Evolutionary conservation across 1,140 invertebrate species (phyloP), one percentile per base, ranked within the genome.

Genomic region (Diorhabda elongata): DNA sequence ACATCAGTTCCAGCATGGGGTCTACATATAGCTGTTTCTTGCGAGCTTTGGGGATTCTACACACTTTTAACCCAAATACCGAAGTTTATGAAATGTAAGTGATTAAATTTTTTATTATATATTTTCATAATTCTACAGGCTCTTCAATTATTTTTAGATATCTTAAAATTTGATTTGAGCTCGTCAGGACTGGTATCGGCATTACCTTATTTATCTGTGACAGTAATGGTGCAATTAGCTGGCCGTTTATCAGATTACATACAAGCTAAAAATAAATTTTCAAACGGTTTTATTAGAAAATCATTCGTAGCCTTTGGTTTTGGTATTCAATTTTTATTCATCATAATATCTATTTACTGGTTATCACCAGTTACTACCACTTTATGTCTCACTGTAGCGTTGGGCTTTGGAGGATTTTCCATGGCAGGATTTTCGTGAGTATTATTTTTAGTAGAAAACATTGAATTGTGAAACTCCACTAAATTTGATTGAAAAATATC

Each of bases 21-120:
- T 0, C 81, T 96, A 5, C 86, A 93, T 59, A 78, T 94, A 1
- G 88, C 87, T 0, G 92, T 96, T 76, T 91, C 92, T 77, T 88
- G 91, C 1, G 91, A 95, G 75, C 93, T 92, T 77, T 97, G 94
- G 95, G 94, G 93, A 2, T 94, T 93, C 76, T 96, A 94, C 83
- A 96, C 92, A 3, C 85, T 98, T 60, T 83, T 98, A 61, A 95
- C 93, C 0, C 89, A 95, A 79, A 88, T 98, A 72, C 96, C 96
- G 0, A 91, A 88, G 2, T 98, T 95, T 76, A 89, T 98, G 84
- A 89, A 89, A 83, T 91, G 91, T 92, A 70, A 64, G 42, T 62
- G 60, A 47, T n/a, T 1, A 67, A 3, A 65, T 41, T 41, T 6
- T 42, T 56, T 47, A 57, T 57, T 56, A 9, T 52, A 64, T 43